These are phyloP conservation scores for Adoxophyes honmai DNA, from an alignment of 1,140 invertebrate species.

Conservation along the genomic window DNA sequence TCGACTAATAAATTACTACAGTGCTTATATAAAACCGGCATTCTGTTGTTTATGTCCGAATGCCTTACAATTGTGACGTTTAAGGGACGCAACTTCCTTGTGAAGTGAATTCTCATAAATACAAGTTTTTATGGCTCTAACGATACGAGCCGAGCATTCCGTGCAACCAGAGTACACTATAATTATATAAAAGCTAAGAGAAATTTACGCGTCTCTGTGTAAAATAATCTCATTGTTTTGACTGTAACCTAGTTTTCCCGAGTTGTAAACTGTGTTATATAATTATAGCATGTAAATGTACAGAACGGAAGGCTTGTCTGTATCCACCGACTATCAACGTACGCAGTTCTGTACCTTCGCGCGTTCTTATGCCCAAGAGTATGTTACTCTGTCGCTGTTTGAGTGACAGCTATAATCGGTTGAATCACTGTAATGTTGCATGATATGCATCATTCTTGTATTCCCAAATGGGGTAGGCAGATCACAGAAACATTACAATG, in stretches of 20 bases:
- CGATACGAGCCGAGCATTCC: background rate
- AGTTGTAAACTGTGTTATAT: background rate
- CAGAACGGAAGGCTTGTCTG: background rate
- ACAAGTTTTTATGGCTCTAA: background rate
- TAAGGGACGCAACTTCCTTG: background rate
- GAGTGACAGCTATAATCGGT: too few species aligned
- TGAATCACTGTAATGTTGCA: too few species aligned
- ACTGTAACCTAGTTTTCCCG: background rate
- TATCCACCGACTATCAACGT: background rate
- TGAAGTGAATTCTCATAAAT: background rate
- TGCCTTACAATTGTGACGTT: background rate
- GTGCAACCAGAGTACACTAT: background rate
- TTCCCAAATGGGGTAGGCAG: too few species aligned
- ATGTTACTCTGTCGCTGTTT: too few species aligned
- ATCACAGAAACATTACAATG: too few species aligned
- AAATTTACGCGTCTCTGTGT: background rate
- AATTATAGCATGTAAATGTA: conserved; percentile 4
- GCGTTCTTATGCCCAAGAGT: too few species aligned
- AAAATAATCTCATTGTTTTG: conserved; percentile 7
- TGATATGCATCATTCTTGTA: too few species aligned
- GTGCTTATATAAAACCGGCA: too few species aligned
- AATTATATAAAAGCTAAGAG: conserved; percentile 7
- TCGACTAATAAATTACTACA: too few species aligned
- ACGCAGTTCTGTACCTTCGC: too few species aligned
- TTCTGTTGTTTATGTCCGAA: background rate